Conservation (phyloP, 2,113 vertebrate genomes). For the Pangasianodon gigas region DNA sequence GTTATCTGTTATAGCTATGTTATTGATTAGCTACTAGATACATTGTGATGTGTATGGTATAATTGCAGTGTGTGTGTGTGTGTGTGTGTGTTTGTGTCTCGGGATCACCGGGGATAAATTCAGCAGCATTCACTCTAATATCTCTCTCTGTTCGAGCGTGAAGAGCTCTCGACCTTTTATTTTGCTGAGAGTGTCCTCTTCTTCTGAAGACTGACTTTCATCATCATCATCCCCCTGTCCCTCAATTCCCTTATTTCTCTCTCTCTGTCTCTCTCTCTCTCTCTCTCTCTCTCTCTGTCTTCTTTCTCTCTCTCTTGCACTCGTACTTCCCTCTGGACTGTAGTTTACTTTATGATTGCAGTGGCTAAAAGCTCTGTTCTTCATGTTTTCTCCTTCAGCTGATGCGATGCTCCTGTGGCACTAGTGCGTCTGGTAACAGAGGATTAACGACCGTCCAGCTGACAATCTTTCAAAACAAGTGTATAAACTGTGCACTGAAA, state of each 20-base stretch:
- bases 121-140: conserved; percentile 39
- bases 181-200: conserved; percentile 30
- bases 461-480: conserved; percentile 10
- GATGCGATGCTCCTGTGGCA: background rate
- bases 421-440: conserved; percentile 19
- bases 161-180: conserved; percentile 52
- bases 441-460: conserved; percentile 38
- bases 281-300: background rate
- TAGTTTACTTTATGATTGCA: conserved; percentile 33
- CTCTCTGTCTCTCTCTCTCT: conserved; percentile 8
- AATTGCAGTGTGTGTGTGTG: background rate
- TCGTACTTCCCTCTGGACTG: background rate
- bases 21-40: background rate
- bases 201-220: conserved; percentile 11
- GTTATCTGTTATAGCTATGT: background rate
- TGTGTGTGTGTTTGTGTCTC: background rate
- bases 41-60: background rate
- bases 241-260: background rate
- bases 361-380: conserved; percentile 39
- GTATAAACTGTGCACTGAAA: background rate
- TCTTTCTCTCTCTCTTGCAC: too few species aligned
- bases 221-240: conserved; percentile 16
- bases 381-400: conserved; percentile 44
- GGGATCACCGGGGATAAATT: conserved; percentile 14
- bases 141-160: conserved; percentile 32